Base-by-base conservation (phyloP, 2,113 vertebrate genomes). In the Archilochus colubris region DNA sequence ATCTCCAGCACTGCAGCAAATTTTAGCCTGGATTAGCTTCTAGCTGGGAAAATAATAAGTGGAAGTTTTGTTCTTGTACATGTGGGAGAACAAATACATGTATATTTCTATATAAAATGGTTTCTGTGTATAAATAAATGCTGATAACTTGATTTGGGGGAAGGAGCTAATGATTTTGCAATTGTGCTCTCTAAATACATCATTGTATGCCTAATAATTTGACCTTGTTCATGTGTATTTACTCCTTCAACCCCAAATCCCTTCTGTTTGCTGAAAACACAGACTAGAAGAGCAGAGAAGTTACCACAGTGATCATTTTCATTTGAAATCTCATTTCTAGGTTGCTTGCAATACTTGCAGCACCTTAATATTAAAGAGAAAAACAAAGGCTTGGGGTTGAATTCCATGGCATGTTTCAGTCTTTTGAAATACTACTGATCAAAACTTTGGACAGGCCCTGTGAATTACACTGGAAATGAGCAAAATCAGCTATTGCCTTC, bases 11-110 rank as follows among this genome's bases (percentile, higher is more conserved):
- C 63, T 67, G 63, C 84, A 77, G 85, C 48, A 91, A 83, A 89
- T 88, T 88, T 59, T 80, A 91, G 75, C 1, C 0, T 63, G 55
- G 82, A 95, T 92, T 96, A 94, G 40, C 82, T 94, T 93, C 78
- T 84, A 95, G 67, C 87, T 95, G 88, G 55, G 87, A 82, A 94
- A 94, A 94, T 85, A 91, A 77, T 79, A 85, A 7, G n/a, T 86
- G 50, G 64, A 75, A 63, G 28, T 38, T 93, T 88, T 81, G 18
- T 69, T 63, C 63, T 43, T 70, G 91, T 83, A 30, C 46, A 58
- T 55, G 25, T 28, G 8, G 28, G 57, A 82, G 75, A 94, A 79
- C 6, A 93, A 85, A 76, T 55, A 46, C 73, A 40, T 53, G 33
- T 57, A 25, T 94, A 74, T 89, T 77, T 89, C 43, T 86, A 54